These are phyloP conservation scores for Andricus grossulariae DNA, from an alignment of 1,140 invertebrate genomes.

Conservation along the genomic window DNA sequence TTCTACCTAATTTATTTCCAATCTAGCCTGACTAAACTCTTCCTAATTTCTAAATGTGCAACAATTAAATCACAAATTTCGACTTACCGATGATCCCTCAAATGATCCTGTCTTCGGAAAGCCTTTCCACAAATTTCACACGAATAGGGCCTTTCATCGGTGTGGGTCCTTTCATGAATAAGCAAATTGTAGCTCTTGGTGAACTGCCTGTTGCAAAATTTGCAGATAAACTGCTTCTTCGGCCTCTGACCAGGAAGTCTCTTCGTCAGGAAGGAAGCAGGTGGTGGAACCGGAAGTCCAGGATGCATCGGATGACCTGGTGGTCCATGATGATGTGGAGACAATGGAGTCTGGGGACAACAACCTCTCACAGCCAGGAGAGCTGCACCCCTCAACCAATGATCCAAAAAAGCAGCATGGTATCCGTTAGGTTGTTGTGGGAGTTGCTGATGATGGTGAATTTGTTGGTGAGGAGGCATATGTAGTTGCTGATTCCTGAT, in stretches of 20 bases:
- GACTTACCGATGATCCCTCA: conserved; percentile 91
- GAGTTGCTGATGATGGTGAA: conserved; percentile 49
- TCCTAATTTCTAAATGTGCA: background rate
- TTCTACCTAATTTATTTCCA: no score
- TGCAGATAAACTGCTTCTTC: conserved; percentile 97
- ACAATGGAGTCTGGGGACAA: conserved; percentile 52
- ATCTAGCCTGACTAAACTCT: background rate
- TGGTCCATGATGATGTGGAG: conserved; percentile 60
- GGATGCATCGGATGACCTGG: conserved; percentile 59
- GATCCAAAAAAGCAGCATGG: conserved; percentile 80
- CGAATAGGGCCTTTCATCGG: conserved; percentile 95
- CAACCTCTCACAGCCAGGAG: conserved; percentile 71
- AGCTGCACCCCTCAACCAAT: conserved; percentile 84
- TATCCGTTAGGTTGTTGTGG: conserved; percentile 66
- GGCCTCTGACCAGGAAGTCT: conserved; percentile 80
- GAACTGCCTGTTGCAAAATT: conserved; percentile 95
- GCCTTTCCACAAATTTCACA: conserved; percentile 97
- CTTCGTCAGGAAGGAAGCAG: conserved; percentile 70
- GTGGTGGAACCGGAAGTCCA: conserved; percentile 76
- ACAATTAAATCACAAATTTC: background rate
- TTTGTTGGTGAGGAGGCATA: conserved; percentile 40
- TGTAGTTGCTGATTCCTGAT: conserved; percentile 48
- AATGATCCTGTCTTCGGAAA: conserved; percentile 95
- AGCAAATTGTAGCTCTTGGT: conserved; percentile 98
- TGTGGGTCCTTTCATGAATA: conserved; percentile 96